Percentiles rank a stretch among this genome's conserved stretches.
Evolutionary conservation across 2,113 vertebrate genomes (phyloP).

Genomic region (Mirounga angustirostris): DNA sequence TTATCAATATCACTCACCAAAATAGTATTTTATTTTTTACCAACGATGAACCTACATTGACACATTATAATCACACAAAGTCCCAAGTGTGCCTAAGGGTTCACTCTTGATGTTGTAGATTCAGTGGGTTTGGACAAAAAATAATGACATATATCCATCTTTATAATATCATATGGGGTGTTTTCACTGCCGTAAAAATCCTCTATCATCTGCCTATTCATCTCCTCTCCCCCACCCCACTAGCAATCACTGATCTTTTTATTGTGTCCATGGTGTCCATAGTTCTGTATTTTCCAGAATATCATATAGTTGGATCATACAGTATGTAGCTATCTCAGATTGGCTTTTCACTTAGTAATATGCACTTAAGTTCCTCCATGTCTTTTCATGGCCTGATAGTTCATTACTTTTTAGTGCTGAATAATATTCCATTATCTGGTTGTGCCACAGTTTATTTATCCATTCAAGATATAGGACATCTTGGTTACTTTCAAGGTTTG

Average conservation of each 20-base stretch:
- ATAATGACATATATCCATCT: not conserved
- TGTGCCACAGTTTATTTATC: not conserved
- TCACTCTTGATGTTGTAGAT: not conserved
- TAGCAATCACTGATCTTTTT: not conserved
- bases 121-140: not conserved
- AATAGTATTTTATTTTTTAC: not conserved
- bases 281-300: not conserved
- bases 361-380: not conserved
- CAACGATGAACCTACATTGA: not conserved
- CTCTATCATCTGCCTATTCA: not conserved
- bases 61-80: not conserved
- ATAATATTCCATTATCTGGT: not conserved
- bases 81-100: not conserved
- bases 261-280: not conserved
- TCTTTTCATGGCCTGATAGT: not conserved
- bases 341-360: not conserved
- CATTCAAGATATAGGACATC: not conserved
- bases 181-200: not conserved
- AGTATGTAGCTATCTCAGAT: not conserved
- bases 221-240: not conserved
- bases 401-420: not conserved
- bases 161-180: not conserved
- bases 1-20: not conserved
- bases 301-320: not conserved
- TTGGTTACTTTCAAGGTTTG: not conserved